Conservation (phyloP, 2,888 invertebrate genomes). For the Drosophila heteroneura region DNA sequence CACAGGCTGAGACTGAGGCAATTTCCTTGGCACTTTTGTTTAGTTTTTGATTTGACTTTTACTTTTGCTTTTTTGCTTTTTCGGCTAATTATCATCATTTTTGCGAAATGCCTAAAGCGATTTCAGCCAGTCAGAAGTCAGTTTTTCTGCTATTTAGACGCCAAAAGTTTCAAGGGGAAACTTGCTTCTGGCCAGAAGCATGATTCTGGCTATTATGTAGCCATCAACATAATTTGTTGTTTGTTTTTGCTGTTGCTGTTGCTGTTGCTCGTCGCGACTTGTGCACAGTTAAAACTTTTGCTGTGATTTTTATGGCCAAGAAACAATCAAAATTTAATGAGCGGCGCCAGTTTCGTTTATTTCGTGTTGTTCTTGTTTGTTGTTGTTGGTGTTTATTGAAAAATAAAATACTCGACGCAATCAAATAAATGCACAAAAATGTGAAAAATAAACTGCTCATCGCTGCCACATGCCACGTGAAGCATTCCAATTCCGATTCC, state of each 20-base stretch:
- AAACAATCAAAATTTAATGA: conserved; percentile 81
- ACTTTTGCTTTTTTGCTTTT: conserved; percentile 67
- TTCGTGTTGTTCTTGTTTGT: conserved; percentile 1
- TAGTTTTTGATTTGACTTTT: conserved; percentile 81
- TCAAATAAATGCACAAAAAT: conserved; percentile 75
- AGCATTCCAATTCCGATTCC: conserved; percentile 5
- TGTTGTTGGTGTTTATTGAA: conserved; percentile 66
- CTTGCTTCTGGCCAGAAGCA: conserved; percentile 30
- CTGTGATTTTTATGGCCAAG: conserved; percentile 76
- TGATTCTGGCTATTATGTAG: conserved; percentile 68
- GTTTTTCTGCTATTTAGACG: conserved; percentile 62
- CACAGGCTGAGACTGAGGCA: conserved; percentile 32
- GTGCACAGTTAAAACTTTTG: conserved; percentile 67
- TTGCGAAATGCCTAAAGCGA: conserved; percentile 78
- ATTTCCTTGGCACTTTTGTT: conserved; percentile 74
- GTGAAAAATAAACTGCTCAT: conserved; percentile 70
- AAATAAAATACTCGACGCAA: conserved; percentile 72
- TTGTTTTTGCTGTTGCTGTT: conserved; percentile 36
- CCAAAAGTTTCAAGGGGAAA: conserved; percentile 57
- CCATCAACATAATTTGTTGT: conserved; percentile 82
- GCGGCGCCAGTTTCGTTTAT: conserved; percentile 68
- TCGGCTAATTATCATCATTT: conserved; percentile 83
- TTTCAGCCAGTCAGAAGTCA: conserved; percentile 41
- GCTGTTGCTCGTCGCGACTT: conserved; percentile 38
- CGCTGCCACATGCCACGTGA: conserved; percentile 8